These are phyloP conservation scores for Rafetus swinhoei DNA, from an alignment of 2,113 vertebrate genomes.

Conservation along the genomic window DNA sequence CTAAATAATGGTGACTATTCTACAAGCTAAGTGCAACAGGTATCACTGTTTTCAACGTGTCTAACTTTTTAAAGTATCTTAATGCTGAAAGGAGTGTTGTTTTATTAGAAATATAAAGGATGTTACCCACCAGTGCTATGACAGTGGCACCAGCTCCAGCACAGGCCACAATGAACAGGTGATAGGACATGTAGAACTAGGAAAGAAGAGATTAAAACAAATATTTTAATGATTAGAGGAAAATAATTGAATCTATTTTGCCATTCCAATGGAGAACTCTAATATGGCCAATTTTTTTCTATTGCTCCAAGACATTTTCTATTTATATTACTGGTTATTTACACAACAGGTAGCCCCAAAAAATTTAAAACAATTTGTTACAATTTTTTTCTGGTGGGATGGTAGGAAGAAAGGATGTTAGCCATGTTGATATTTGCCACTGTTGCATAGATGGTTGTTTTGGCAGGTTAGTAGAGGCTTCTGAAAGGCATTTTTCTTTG, in stretches of 20 bases:
- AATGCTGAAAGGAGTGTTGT: slow-evolving; percentile 44
- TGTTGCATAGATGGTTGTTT: background rate
- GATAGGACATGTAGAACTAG: slow-evolving; percentile 98
- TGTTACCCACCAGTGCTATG: slow-evolving; percentile 93
- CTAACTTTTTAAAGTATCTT: slow-evolving; percentile 24
- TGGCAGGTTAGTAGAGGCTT: background rate
- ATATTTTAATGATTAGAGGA: background rate
- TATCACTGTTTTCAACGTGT: background rate
- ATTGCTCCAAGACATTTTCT: background rate
- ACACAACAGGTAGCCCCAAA: background rate
- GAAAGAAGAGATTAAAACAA: slow-evolving; percentile 42
- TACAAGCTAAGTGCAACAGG: background rate
- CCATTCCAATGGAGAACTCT: background rate
- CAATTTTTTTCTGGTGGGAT: background rate
- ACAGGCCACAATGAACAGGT: slow-evolving; percentile 98
- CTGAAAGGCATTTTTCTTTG: background rate
- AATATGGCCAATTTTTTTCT: background rate
- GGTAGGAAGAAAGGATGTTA: background rate
- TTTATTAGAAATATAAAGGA: background rate
- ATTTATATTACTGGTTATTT: background rate
- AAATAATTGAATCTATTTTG: background rate
- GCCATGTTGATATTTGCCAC: background rate
- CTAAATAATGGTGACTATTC: background rate
- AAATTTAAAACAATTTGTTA: background rate
- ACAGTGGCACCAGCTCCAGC: slow-evolving; percentile 97